Percentiles rank a stretch among this genome's conserved stretches.
phyloP scores from a whole-genome alignment of 2,113 vertebrate species.

The Pteruthius melanotis region DNA sequence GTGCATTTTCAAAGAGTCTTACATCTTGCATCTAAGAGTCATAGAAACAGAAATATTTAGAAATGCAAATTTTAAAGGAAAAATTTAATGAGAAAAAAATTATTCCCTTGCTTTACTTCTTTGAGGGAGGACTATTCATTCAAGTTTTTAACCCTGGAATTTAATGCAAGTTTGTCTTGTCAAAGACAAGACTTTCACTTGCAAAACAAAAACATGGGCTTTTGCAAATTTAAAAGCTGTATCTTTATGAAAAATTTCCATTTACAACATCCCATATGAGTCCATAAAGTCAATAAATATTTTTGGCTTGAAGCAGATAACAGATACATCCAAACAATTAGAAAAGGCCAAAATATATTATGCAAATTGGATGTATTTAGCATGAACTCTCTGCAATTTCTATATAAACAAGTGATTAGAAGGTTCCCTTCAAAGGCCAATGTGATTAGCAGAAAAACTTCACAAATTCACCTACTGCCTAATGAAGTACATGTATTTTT shows the following conservation, averaged over 20 bases:
- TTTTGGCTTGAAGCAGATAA: constrained; percentile 8
- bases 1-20: background rate
- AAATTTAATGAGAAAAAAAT: background rate
- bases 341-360: constrained; percentile 50
- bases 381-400: background rate
- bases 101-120: background rate
- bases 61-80: background rate
- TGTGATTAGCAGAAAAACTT: constrained; percentile 1
- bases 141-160: background rate
- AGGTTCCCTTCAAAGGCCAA: constrained; percentile 38
- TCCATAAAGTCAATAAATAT: background rate
- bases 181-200: background rate
- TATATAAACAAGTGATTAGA: constrained; percentile 43
- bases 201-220: background rate
- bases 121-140: background rate
- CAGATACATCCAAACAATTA: constrained; percentile 26
- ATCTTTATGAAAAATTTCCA: background rate
- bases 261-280: background rate
- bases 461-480: background rate
- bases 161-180: background rate
- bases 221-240: background rate
- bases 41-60: background rate
- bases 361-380: constrained; percentile 35
- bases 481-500: background rate
- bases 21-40: background rate